These are phyloP conservation scores for Campoletis sonorensis DNA, from an alignment of 1,140 invertebrate species.

Conservation along the genomic window DNA sequence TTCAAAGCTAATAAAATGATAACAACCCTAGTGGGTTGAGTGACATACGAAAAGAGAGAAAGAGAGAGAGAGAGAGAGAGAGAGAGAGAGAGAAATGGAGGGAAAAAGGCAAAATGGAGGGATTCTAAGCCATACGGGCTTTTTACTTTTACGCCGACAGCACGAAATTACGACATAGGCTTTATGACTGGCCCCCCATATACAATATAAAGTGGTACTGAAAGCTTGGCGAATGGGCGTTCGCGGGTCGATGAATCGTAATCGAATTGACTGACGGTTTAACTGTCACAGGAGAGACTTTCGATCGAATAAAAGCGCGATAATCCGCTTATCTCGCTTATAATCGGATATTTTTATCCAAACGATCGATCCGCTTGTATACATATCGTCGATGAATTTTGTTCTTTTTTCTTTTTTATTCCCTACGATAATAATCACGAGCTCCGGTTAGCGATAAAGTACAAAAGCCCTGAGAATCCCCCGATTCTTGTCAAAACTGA, in stretches of 20 bases:
- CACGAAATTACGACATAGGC: constrained; percentile 61
- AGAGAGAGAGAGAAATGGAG: neutral
- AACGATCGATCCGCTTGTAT: neutral
- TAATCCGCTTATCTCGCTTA: constrained; percentile 21
- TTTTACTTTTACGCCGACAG: constrained; percentile 62
- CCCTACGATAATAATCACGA: neutral
- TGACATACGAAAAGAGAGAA: constrained; percentile 47
- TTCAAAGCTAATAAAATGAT: constrained; percentile 69
- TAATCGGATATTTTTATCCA: constrained; percentile 19
- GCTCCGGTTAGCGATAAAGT: neutral
- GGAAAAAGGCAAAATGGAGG: neutral
- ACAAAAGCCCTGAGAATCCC: neutral
- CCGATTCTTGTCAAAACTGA: neutral
- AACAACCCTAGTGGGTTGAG: constrained; percentile 58
- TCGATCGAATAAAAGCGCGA: constrained; percentile 25
- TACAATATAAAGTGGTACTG: constrained; percentile 35
- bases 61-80: neutral
- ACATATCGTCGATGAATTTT: neutral
- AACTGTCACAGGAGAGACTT: neutral
- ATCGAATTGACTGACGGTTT: constrained; percentile 45
- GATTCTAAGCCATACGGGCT: constrained; percentile 53
- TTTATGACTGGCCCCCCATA: constrained; percentile 61
- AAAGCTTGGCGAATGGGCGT: constrained; percentile 1
- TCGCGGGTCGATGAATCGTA: constrained; percentile 38
- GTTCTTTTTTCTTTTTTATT: too few species aligned